These are phyloP conservation scores for Bos javanicus DNA, from an alignment of 2,113 vertebrate genomes.

Conservation along the genomic window DNA sequence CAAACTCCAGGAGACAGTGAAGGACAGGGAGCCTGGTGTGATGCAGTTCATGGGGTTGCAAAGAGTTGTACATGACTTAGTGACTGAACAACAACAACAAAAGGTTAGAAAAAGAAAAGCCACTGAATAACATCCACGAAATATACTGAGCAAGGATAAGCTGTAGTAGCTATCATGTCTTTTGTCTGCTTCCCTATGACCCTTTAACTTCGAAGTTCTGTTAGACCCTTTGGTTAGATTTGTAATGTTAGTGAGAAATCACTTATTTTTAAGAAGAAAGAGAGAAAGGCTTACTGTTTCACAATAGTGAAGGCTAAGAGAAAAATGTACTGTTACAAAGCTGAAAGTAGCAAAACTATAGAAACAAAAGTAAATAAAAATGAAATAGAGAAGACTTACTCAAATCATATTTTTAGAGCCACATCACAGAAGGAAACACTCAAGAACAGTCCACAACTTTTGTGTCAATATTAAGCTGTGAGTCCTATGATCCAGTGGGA, in stretches of 20 bases:
- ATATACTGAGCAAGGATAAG: neutral
- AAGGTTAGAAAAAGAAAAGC: neutral
- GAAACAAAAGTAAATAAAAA: neutral
- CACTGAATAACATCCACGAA: neutral
- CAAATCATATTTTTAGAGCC: neutral
- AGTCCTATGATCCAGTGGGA: neutral
- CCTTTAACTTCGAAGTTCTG: neutral
- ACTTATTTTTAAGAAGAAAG: neutral
- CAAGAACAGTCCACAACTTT: neutral
- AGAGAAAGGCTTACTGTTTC: neutral
- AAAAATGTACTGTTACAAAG: neutral
- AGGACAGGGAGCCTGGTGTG: neutral
- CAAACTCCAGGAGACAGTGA: neutral
- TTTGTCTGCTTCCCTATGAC: neutral
- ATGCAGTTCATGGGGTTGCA: accelerated
- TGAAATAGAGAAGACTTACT: neutral
- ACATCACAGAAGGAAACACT: neutral
- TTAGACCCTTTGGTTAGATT: neutral
- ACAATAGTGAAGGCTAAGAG: neutral
- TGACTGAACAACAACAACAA: neutral
- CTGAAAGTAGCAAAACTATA: neutral
- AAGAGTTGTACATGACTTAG: neutral
- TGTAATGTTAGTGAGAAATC: neutral
- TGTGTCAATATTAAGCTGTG: neutral
- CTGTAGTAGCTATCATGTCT: neutral